Conservation (phyloP, 2,113 vertebrate genomes). For the Myotis davidii region DNA sequence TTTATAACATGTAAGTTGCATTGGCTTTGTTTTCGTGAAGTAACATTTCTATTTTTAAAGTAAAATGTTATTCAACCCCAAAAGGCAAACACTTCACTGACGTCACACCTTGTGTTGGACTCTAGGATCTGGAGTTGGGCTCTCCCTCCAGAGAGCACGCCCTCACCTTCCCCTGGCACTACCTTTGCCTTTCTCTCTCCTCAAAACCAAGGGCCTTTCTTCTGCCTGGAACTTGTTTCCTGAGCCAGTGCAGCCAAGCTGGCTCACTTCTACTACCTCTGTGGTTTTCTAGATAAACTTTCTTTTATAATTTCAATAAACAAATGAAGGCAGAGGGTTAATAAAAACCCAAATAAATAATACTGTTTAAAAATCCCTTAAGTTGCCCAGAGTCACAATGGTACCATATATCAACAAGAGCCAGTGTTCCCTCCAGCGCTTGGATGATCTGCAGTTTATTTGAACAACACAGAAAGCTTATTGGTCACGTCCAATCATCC, state of each 20-base stretch:
- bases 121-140: neutral
- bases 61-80: neutral
- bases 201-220: neutral
- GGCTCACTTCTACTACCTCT: neutral
- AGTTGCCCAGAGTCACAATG: neutral
- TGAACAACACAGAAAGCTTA: neutral
- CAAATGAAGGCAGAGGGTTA: too few relatives aligned
- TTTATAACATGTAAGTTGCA: neutral
- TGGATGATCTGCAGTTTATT: neutral
- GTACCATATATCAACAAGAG: neutral
- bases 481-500: accelerated
- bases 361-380: too few relatives aligned
- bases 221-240: neutral
- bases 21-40: neutral
- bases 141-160: neutral
- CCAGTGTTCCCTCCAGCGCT: neutral
- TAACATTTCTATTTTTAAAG: neutral
- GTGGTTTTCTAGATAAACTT: neutral
- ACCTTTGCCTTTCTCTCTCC: neutral
- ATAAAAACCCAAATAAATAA: too few relatives aligned
- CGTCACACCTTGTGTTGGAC: neutral
- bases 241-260: neutral
- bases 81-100: neutral
- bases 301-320: neutral
- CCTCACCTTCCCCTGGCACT: neutral